Conservation (phyloP, 37 sponge, comb jelly and placozoan genomes). For the Beroe forskalii region DNA sequence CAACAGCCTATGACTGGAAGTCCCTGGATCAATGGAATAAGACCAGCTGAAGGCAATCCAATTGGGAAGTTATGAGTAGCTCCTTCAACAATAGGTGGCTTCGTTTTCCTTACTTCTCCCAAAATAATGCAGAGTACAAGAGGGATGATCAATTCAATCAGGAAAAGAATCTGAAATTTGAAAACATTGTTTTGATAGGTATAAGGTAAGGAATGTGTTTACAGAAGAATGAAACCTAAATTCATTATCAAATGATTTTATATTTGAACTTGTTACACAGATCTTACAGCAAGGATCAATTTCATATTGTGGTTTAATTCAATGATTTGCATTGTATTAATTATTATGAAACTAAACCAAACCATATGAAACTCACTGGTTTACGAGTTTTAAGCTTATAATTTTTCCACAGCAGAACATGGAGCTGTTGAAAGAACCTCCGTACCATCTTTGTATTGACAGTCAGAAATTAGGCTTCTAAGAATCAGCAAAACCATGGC, state of each 20-base stretch:
- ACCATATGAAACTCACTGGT: conserved; percentile 55
- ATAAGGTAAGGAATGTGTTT: too few relatives aligned
- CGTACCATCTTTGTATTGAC: neutral
- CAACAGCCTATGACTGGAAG: conserved; percentile 55
- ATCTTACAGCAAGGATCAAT: too few relatives aligned
- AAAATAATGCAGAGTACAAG: conserved; percentile 38
- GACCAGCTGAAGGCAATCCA: conserved; percentile 60
- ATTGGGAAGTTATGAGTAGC: neutral
- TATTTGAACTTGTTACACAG: too few relatives aligned
- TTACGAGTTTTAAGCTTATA: conserved; percentile 60
- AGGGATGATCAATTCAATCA: conserved; percentile 39
- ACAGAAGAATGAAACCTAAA: too few relatives aligned
- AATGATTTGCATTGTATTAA: too few relatives aligned
- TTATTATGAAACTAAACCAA: too few relatives aligned
- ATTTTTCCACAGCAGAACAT: conserved; percentile 54
- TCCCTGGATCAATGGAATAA: conserved; percentile 50
- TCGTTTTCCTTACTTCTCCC: conserved; percentile 46
- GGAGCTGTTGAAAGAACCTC: conserved; percentile 47
- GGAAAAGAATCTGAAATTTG: conserved; percentile 30
- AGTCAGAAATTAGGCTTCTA: neutral
- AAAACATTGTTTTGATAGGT: too few relatives aligned
- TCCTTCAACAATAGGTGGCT: conserved; percentile 25
- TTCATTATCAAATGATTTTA: too few relatives aligned
- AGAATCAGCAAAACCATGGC: neutral
- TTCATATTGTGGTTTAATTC: too few relatives aligned